phyloP scores from a whole-genome alignment of 2,797 vertebrate genomes.

The Cebuella pygmaea region DNA sequence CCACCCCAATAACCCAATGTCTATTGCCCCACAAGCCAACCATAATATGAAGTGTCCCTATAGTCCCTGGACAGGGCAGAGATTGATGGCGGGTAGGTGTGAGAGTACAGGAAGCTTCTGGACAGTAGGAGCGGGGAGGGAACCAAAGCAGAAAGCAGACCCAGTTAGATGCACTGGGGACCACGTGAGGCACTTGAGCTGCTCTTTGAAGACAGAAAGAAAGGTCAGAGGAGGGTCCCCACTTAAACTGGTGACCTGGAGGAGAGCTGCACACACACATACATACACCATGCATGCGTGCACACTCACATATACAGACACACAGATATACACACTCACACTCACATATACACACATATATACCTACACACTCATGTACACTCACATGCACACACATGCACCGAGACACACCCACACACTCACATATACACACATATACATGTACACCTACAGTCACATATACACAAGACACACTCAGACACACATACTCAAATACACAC shows the following conservation, averaged over 20 bases:
- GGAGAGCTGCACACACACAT: too few species aligned
- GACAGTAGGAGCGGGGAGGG: background rate
- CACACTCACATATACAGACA: too few species aligned
- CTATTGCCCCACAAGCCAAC: background rate
- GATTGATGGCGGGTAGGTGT: too few species aligned
- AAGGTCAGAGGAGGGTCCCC: background rate
- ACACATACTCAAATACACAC: too few species aligned
- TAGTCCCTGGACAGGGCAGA: background rate
- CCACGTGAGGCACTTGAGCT: background rate
- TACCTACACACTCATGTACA: too few species aligned
- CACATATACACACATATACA: background rate
- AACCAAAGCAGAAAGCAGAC: background rate
- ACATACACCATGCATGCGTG: accelerated
- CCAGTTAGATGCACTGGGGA: background rate
- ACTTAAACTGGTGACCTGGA: background rate
- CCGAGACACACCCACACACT: background rate
- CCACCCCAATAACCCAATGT: background rate
- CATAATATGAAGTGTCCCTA: background rate
- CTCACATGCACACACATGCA: background rate
- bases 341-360: too few species aligned
- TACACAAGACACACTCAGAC: too few species aligned
- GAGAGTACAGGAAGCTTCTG: background rate
- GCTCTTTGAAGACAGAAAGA: background rate
- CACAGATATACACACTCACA: too few species aligned
- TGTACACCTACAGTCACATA: too few species aligned